Conservation (phyloP, 2,797 vertebrate species). For the Aeoliscus strigatus region DNA sequence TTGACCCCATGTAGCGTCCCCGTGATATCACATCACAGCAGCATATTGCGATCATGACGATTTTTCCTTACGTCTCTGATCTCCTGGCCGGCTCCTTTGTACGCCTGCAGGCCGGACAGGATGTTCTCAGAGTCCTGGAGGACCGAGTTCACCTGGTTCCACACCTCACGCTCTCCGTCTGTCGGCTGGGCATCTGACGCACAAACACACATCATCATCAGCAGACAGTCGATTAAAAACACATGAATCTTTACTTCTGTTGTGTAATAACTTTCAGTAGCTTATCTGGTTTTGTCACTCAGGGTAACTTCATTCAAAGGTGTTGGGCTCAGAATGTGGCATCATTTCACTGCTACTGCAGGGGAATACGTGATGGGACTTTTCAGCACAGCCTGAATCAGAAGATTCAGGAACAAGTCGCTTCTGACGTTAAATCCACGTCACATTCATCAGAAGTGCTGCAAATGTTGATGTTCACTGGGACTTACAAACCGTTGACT, state of each 20-base stretch:
- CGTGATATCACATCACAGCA: too few species aligned
- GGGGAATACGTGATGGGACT: too few species aligned
- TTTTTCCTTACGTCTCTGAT: conserved; percentile 90
- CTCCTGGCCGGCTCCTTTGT: conserved; percentile 97
- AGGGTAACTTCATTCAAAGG: background rate
- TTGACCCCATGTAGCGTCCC: too few species aligned
- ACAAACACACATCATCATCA: background rate
- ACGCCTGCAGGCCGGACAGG: conserved; percentile 89
- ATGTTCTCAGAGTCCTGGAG: conserved; percentile 97
- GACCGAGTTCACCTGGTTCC: conserved; percentile 96
- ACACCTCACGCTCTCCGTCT: conserved; percentile 90
- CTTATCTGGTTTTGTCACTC: conserved; percentile 7
- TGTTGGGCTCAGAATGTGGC: background rate
- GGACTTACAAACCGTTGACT: too few species aligned
- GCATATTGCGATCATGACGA: too few species aligned
- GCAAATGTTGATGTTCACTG: too few species aligned
- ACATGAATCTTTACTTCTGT: background rate
- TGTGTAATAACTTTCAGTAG: conserved; percentile 16
- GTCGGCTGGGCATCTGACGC: conserved; percentile 92
- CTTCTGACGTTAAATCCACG: too few species aligned
- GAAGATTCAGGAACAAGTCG: background rate
- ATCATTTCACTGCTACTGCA: conserved; percentile 6
- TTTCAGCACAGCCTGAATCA: background rate
- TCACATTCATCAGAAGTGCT: too few species aligned
- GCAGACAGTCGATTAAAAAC: too few species aligned